Conservation (phyloP, 2,888 invertebrate species). For the Mythimna pallens region DNA sequence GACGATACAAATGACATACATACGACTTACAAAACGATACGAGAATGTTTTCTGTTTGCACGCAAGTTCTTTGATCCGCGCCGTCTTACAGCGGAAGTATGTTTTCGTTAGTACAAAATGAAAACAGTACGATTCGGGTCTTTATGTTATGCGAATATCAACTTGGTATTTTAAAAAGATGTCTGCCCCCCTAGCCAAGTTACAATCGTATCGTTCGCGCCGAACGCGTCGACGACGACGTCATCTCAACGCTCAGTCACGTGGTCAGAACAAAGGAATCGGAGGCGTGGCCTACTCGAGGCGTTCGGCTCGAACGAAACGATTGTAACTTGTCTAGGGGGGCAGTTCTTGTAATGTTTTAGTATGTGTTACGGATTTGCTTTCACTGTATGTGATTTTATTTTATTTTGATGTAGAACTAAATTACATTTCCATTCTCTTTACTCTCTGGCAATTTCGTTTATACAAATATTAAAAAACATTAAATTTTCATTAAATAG, state of each 20-base stretch:
- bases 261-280: too few species aligned
- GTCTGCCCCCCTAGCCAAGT: too few species aligned
- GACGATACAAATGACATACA: conserved; percentile 53
- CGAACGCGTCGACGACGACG: too few species aligned
- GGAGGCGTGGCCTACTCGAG: too few species aligned
- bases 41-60: conserved; percentile 57
- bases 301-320: too few species aligned
- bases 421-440: neutral
- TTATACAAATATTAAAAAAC: neutral
- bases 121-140: conserved; percentile 39
- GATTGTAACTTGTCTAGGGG: too few species aligned
- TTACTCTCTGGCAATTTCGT: neutral
- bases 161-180: conserved; percentile 19
- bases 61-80: conserved; percentile 61
- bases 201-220: too few species aligned
- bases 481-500: neutral
- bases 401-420: too few species aligned
- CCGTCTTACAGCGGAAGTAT: conserved; percentile 58
- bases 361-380: neutral
- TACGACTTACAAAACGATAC: conserved; percentile 49
- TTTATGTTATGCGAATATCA: conserved; percentile 41
- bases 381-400: neutral
- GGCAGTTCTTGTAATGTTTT: conserved; percentile 17
- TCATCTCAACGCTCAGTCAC: too few species aligned
- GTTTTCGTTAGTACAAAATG: conserved; percentile 58